Base-by-base conservation (phyloP, 2,888 invertebrate genomes). In the Drosophila mimetica region DNA sequence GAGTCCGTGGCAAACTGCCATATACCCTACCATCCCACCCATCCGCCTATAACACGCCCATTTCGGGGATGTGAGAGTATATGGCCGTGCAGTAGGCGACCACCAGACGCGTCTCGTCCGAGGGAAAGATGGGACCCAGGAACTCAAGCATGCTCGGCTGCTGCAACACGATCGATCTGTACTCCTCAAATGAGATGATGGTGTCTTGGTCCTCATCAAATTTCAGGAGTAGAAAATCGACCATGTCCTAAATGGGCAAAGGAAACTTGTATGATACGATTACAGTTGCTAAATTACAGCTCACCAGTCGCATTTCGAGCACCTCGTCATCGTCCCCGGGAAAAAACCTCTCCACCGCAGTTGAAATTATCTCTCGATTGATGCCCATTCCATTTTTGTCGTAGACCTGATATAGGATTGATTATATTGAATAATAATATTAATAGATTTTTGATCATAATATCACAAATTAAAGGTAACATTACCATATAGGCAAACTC, bases 1-100 rank as follows among this genome's bases (percentile, higher is more conserved):
- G 48, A 13, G 57, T 47, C 51, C 50, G n/a, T 82, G 83, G 70
- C 76, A 74, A 66, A 74, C 64, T 65, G 78, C 55, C 53, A 66
- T 13, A 42, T 28, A 59, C 32, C 18, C 44, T 22, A 14, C 14
- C 30, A 30, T 16, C 4, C 16, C 37, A 39, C 30, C 30, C 30
- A 30, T 11, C 9, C 37, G 9, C n/a, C 44, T 30, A 25, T 20
- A 34, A 14, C 32, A 11, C n/a, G 14, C 13, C 13, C 32, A 52
- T n/a, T 30, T 60, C 63, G 28, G 63, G 60, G 6, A 63, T 60
- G 48, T 34, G 39, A 32, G 61, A 60, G 60, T 48, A 50, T 34
- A 60, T 36, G 14, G 42, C 63, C 4, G 50, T 36, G 34, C 42
- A 42, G 41, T 63, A 60, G 41, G 60, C 63, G 5, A 63, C 61